A percentile compares a stretch with the other conserved stretches of the same genome.
Evolutionary conservation across 1,140 invertebrate genomes (phyloP).

Genomic region (Thalassaphorura encarpata): DNA sequence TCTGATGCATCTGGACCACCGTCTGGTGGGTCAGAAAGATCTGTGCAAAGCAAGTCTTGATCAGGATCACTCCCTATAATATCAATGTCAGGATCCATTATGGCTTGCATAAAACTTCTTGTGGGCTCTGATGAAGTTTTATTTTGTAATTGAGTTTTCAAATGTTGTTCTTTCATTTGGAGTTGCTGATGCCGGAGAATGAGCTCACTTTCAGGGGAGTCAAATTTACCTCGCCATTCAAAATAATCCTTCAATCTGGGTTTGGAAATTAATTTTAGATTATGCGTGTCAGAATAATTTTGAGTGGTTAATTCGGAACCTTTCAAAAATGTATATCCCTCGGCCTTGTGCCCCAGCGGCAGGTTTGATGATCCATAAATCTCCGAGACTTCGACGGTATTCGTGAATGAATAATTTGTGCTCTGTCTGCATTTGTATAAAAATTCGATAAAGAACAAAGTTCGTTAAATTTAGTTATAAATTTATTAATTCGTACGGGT

Average conservation of each 20-base stretch:
- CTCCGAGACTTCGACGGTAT: constrained; percentile 44
- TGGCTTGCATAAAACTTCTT: too few relatives aligned
- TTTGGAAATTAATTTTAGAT: neutral
- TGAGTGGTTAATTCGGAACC: too few relatives aligned
- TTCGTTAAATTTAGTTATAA: too few relatives aligned
- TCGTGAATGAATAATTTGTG: constrained; percentile 42
- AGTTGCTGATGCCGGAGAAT: neutral
- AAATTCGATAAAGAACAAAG: too few relatives aligned
- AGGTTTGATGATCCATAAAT: constrained; percentile 55
- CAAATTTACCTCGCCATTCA: constrained; percentile 14
- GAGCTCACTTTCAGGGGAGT: neutral
- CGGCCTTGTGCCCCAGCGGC: constrained; percentile 42
- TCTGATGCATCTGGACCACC: too few relatives aligned
- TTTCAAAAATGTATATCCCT: constrained; percentile 51
- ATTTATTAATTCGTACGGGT: constrained; percentile 34
- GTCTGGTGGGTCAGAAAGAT: too few relatives aligned
- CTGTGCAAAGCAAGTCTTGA: too few relatives aligned
- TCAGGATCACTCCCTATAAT: neutral
- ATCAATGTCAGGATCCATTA: neutral
- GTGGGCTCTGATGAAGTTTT: too few relatives aligned
- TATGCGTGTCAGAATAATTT: too few relatives aligned
- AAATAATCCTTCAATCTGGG: constrained; percentile 17
- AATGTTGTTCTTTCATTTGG: too few relatives aligned
- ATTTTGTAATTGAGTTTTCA: too few relatives aligned
- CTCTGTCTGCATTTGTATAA: constrained; percentile 36